A percentile compares a stretch with the other conserved stretches of the same genome.
These are phyloP conservation scores for Oscheius myriophilus DNA, from an alignment of 2,888 invertebrate species.

Conservation along the genomic window DNA sequence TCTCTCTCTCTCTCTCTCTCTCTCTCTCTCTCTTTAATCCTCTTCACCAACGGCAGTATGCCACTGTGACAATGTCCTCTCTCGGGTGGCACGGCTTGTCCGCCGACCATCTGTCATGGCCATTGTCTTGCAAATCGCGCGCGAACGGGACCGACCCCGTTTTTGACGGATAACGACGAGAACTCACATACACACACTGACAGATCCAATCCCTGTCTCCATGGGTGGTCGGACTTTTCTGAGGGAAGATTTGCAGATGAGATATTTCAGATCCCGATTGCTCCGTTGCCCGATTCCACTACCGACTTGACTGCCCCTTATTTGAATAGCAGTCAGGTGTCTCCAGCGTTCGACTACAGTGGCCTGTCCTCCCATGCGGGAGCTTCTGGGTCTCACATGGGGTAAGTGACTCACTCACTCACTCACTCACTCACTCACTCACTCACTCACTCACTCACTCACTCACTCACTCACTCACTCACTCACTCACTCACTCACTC, in stretches of 20 bases:
- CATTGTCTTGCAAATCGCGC: slow-evolving; percentile 23
- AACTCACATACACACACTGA: not conserved
- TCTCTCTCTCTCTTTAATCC: no score
- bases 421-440: no score
- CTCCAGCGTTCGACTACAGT: slow-evolving; percentile 25
- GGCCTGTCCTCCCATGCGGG: slow-evolving; percentile 15
- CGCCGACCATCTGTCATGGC: slow-evolving; percentile 12
- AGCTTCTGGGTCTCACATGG: slow-evolving; percentile 6
- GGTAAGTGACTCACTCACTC: slow-evolving; percentile 2
- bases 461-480: no score
- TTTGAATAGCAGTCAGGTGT: slow-evolving; percentile 14
- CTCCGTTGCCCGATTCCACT: slow-evolving; percentile 19
- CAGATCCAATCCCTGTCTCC: not conserved
- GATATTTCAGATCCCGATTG: not conserved
- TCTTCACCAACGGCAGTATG: not conserved
- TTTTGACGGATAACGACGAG: slow-evolving; percentile 21
- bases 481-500: no score
- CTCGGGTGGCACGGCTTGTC: not conserved
- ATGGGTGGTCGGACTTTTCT: no score
- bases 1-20: no score
- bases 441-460: no score
- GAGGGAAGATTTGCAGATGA: no score
- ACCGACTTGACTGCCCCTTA: slow-evolving; percentile 6
- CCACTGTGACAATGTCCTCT: no score
- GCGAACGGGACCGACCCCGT: slow-evolving; percentile 1